Evolutionary conservation across 2,888 invertebrate genomes (phyloP).

Genomic region (Polyommatus icarus): DNA sequence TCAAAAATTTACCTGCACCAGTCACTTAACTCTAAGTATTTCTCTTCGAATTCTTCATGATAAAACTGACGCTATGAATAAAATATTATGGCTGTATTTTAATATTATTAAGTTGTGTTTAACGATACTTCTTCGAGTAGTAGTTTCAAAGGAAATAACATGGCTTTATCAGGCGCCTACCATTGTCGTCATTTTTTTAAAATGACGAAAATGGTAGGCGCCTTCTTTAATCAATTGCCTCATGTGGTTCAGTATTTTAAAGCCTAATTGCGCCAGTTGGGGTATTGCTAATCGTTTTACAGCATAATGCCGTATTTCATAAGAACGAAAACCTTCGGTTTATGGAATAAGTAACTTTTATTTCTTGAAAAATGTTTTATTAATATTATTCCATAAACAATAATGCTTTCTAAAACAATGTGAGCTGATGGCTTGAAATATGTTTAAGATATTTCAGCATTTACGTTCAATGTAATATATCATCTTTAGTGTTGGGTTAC

Average conservation of each 20-base stretch:
- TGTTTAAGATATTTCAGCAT: not conserved
- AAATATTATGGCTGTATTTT: not conserved
- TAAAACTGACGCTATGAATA: conserved; percentile 5
- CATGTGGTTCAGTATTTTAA: not conserved
- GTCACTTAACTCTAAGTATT: conserved; percentile 27
- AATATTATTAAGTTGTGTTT: not conserved
- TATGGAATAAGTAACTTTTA: not conserved
- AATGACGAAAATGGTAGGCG: too few species aligned
- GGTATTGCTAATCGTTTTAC: too few species aligned
- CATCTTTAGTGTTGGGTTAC: not conserved
- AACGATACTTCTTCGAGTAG: not conserved
- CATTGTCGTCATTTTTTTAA: not conserved
- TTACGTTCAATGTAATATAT: not conserved
- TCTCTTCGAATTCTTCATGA: not conserved
- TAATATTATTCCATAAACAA: not conserved
- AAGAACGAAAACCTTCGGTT: too few species aligned
- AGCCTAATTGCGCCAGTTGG: not conserved
- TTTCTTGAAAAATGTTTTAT: not conserved
- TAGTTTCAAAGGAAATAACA: not conserved
- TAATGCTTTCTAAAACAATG: not conserved
- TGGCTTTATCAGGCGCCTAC: not conserved
- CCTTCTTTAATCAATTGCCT: not conserved
- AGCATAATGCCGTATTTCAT: too few species aligned
- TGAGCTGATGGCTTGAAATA: not conserved
- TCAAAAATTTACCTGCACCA: conserved; percentile 39